These are phyloP conservation scores for Enteromius trimaculatus DNA, from an alignment of 2,797 vertebrate species.

Conservation along the genomic window DNA sequence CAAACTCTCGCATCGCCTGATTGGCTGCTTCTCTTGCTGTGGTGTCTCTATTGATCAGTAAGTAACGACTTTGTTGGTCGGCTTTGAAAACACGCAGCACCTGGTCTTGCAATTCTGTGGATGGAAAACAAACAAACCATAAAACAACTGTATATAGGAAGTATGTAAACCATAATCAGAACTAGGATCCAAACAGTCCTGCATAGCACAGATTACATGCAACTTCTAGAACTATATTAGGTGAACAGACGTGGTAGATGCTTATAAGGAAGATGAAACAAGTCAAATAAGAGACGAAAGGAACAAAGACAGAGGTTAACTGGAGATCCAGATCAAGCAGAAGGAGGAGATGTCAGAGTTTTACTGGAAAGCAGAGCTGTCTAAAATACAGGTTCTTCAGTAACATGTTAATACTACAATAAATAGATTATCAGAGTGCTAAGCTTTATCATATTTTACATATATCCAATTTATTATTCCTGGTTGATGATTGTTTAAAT, in stretches of 20 bases:
- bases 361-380: background rate
- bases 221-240: constrained; percentile 19
- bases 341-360: background rate
- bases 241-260: background rate
- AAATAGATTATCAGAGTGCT: background rate
- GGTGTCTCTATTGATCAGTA: constrained; percentile 98
- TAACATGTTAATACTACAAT: background rate
- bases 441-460: background rate
- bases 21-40: constrained; percentile 95
- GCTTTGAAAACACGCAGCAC: constrained; percentile 96
- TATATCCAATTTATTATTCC: background rate
- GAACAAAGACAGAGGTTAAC: constrained; percentile 2
- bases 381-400: constrained; percentile 1
- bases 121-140: constrained; percentile 28
- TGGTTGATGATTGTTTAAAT: background rate
- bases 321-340: constrained; percentile 16
- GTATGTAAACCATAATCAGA: constrained; percentile 7
- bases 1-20: constrained; percentile 94
- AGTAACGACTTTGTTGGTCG: constrained; percentile 97
- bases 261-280: background rate
- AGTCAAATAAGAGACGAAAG: background rate
- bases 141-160: background rate
- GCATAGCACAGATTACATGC: constrained; percentile 44
- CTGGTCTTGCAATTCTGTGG: constrained; percentile 94
- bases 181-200: constrained; percentile 6